Evolutionary conservation across 2,113 vertebrate genomes (phyloP).

Genomic region (Cephalopholis sonnerati): DNA sequence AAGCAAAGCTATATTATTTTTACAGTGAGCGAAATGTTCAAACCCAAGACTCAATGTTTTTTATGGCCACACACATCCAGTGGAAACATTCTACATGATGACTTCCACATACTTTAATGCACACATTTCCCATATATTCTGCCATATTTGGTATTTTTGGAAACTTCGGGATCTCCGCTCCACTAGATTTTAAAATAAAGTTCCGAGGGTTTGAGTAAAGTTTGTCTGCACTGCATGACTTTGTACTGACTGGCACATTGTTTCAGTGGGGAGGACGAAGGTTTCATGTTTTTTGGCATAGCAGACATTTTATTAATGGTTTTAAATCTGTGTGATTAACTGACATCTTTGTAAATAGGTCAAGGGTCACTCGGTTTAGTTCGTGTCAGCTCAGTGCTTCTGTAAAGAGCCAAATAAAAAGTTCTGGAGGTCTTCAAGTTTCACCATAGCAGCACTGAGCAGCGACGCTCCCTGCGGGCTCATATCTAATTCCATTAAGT

Average conservation of each 20-base stretch:
- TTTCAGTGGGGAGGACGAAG: neutral
- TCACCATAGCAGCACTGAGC: conserved; percentile 25
- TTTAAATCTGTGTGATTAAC: neutral
- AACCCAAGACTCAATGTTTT: neutral
- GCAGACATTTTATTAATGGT: neutral
- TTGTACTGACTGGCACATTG: neutral
- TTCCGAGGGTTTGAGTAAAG: neutral
- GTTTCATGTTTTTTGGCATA: neutral
- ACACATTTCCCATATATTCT: neutral
- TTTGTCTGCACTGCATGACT: neutral
- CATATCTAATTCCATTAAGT: conserved; percentile 37
- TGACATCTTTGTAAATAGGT: conserved; percentile 19
- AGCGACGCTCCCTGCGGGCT: conserved; percentile 40
- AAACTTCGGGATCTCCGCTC: neutral
- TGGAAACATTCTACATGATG: neutral
- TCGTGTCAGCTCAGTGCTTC: conserved; percentile 15
- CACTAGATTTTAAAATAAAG: neutral
- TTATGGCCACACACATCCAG: neutral
- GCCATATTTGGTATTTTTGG: neutral
- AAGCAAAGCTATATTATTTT: neutral
- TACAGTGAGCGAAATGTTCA: neutral
- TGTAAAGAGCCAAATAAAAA: conserved; percentile 56
- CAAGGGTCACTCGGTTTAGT: conserved; percentile 37
- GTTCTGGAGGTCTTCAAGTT: conserved; percentile 52
- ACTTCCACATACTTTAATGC: neutral